These are phyloP conservation scores for Eidolon helvum DNA, from an alignment of 2,113 vertebrate species.

Conservation along the genomic window DNA sequence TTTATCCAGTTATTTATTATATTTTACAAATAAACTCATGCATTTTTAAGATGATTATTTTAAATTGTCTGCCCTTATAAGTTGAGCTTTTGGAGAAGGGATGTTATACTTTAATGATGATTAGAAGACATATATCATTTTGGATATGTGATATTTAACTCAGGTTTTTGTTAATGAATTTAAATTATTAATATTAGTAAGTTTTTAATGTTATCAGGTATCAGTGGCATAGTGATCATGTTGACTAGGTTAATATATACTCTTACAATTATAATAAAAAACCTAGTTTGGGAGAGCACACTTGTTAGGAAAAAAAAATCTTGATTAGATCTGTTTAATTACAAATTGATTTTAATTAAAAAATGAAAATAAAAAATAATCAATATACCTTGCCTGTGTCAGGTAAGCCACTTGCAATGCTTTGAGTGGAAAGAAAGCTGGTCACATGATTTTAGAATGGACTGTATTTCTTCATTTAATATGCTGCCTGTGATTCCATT, in stretches of 20 bases:
- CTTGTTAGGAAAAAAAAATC: not conserved
- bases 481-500: not conserved
- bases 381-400: not conserved
- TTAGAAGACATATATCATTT: not conserved
- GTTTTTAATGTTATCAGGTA: not conserved
- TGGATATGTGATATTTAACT: not conserved
- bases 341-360: not conserved
- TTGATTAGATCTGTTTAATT: slow-evolving; percentile 30
- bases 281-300: not conserved
- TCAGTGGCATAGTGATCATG: not conserved
- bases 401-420: not conserved
- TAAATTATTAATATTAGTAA: not conserved
- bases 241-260: not conserved
- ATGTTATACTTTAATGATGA: not conserved
- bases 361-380: not conserved
- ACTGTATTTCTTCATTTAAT: not conserved
- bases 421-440: not conserved
- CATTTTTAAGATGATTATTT: not conserved
- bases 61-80: not conserved
- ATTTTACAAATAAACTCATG: slow-evolving; percentile 2
- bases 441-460: not conserved
- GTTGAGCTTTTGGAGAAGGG: not conserved
- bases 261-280: not conserved
- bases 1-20: not conserved
- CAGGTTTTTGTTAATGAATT: slow-evolving; percentile 8